A percentile compares a stretch with the other conserved stretches of the same genome.
phyloP scores from a whole-genome alignment of 1,140 invertebrate species.

The Anoplolepis gracilipes region DNA sequence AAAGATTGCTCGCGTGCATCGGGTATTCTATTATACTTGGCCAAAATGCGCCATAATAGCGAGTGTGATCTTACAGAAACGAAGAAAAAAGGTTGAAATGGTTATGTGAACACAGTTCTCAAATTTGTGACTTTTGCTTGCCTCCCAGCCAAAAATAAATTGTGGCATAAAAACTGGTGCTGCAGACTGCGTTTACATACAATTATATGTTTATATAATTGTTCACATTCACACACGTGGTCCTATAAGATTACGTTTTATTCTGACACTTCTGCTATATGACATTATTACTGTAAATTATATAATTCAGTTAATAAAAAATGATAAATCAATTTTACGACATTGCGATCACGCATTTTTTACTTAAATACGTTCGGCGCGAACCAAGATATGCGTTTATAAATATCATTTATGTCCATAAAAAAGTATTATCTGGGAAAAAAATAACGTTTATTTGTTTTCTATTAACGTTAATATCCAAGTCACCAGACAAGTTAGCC shows the following conservation, averaged over 20 bases:
- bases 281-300: neutral
- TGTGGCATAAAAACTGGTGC: neutral
- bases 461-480: neutral
- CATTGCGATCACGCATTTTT: neutral
- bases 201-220: neutral
- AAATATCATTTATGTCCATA: neutral
- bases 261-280: neutral
- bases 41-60: constrained; percentile 56
- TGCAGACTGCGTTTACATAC: neutral
- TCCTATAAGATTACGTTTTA: neutral
- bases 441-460: neutral
- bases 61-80: neutral
- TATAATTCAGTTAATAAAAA: no score
- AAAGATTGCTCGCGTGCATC: constrained; percentile 65
- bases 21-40: neutral
- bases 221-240: neutral
- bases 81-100: constrained; percentile 18
- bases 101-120: constrained; percentile 29
- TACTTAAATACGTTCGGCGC: neutral
- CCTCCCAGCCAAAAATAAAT: neutral
- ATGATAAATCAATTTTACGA: neutral
- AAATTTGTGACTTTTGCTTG: constrained; percentile 22
- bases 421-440: constrained; percentile 8
- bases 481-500: neutral
- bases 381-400: neutral